Evolutionary conservation across 2,113 vertebrate species (phyloP).

Genomic region (Pelobates fuscus): DNA sequence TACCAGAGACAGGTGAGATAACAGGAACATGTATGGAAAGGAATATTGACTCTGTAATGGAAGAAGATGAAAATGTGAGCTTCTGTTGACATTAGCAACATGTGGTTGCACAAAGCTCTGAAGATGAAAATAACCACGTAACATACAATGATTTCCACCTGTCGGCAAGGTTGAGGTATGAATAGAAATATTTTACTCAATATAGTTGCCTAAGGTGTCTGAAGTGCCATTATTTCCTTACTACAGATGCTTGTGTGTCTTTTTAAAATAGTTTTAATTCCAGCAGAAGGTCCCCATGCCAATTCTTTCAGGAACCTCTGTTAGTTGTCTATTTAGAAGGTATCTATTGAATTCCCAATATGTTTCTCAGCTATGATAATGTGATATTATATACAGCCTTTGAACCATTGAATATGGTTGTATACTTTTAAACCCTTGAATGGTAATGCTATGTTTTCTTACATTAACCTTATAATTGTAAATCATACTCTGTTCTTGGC

Average conservation of each 20-base stretch:
- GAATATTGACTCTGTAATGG: background rate
- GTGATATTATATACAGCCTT: too few relatives aligned
- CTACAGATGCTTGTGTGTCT: background rate
- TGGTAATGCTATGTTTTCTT: too few relatives aligned
- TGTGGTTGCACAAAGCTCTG: background rate
- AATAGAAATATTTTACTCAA: conserved; percentile 29
- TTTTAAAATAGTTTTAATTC: conserved; percentile 20
- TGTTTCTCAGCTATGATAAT: too few relatives aligned
- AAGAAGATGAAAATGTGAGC: background rate
- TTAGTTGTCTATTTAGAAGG: background rate
- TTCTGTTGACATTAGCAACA: conserved; percentile 5
- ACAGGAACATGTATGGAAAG: background rate
- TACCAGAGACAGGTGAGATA: background rate
- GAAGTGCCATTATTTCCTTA: background rate
- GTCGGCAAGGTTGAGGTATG: background rate
- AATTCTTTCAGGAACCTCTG: conserved; percentile 7
- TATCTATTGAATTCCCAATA: background rate
- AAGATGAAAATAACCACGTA: conserved; percentile 5
- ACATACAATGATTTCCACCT: conserved; percentile 15
- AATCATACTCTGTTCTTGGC: too few relatives aligned
- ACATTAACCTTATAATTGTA: too few relatives aligned
- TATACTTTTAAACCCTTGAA: too few relatives aligned
- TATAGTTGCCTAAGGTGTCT: background rate
- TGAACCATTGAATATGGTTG: too few relatives aligned
- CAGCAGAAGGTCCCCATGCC: background rate